phyloP scores from a whole-genome alignment of 2,797 vertebrate species.

The Xenops minutus region DNA sequence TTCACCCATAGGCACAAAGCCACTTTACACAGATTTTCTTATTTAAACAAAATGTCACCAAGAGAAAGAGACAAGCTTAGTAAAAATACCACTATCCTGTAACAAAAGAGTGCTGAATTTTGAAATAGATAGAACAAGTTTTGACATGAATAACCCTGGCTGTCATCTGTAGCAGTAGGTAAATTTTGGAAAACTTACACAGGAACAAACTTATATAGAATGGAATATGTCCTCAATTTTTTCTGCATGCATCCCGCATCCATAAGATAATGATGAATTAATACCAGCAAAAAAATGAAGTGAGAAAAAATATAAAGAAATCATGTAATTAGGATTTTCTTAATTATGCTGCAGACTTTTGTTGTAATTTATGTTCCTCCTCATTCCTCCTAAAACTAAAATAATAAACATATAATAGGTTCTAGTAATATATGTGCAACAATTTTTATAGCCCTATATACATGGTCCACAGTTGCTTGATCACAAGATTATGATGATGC shows the following conservation, averaged over 20 bases:
- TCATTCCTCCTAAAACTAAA: neutral
- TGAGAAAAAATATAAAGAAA: neutral
- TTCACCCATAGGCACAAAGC: constrained; percentile 61
- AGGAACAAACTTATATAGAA: neutral
- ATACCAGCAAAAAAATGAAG: neutral
- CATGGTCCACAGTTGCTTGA: neutral
- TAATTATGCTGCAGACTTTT: constrained; percentile 29
- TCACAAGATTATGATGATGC: neutral
- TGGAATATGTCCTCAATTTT: neutral
- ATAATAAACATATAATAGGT: neutral
- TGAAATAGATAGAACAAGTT: neutral
- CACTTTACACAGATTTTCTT: constrained; percentile 66
- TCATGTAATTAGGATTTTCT: neutral
- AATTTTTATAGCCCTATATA: neutral
- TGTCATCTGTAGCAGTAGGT: neutral
- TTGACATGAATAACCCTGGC: neutral
- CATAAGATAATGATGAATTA: neutral
- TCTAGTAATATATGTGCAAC: neutral
- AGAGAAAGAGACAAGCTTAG: constrained; percentile 23
- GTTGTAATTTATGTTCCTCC: neutral
- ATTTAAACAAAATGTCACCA: constrained; percentile 66
- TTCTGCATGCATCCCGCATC: neutral
- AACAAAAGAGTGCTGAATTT: neutral
- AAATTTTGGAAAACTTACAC: neutral
- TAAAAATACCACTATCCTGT: constrained; percentile 5